These are phyloP conservation scores for Halcyon malimbica DNA, from an alignment of 2,113 vertebrate genomes.

Conservation along the genomic window DNA sequence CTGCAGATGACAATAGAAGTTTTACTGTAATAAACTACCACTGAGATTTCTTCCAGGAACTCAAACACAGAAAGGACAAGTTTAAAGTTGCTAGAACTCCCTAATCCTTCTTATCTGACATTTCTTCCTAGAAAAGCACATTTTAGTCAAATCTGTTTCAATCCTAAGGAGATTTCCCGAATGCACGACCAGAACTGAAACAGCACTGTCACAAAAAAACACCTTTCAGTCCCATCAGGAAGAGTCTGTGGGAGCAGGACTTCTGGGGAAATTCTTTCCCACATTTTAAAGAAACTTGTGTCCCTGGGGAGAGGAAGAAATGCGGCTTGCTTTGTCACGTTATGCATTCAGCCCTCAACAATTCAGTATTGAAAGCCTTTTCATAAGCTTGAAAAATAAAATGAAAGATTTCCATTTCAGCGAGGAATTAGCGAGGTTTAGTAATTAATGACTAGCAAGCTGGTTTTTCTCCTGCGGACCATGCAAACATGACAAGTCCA, in stretches of 20 bases:
- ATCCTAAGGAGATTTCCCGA: background rate
- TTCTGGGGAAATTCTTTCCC: background rate
- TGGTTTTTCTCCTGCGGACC: background rate
- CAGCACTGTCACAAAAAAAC: background rate
- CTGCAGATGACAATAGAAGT: rapidly evolving
- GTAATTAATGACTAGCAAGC: background rate
- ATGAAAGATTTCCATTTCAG: background rate
- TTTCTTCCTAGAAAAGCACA: background rate
- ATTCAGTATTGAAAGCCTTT: background rate
- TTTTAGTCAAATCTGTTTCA: background rate
- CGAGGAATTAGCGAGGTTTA: background rate
- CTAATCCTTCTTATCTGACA: background rate
- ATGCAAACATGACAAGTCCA: background rate
- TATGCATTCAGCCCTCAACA: background rate
- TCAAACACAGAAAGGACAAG: background rate
- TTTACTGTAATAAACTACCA: background rate
- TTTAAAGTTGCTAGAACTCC: background rate
- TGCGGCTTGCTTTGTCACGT: background rate
- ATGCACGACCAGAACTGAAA: background rate
- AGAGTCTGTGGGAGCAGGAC: background rate
- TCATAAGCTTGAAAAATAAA: background rate
- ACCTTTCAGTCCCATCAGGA: background rate
- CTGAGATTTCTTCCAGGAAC: background rate
- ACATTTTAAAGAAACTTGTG: background rate
- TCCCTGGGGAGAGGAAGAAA: background rate